Conservation (phyloP, 2,797 vertebrate species). For the Luscinia luscinia region DNA sequence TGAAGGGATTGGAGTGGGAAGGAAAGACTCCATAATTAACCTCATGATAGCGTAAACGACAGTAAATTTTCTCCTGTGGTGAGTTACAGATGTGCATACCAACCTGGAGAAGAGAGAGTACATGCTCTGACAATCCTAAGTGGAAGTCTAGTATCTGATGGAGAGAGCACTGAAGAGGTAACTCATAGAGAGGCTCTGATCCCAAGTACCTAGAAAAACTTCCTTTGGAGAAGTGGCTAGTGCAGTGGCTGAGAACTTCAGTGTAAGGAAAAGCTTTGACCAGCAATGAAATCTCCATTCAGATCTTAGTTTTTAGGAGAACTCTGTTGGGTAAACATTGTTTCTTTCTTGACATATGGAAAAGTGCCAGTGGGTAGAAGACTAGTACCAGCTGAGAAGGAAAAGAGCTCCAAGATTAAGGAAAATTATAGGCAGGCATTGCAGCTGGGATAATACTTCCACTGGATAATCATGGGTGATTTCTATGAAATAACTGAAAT, state of each 20-base stretch:
- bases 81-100: neutral
- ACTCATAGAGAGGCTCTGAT: neutral
- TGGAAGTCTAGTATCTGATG: neutral
- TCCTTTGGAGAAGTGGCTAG: neutral
- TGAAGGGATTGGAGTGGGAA: slow-evolving; percentile 51
- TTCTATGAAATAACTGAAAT: slow-evolving; percentile 1
- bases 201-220: neutral
- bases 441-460: neutral
- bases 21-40: neutral
- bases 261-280: neutral
- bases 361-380: neutral
- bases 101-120: neutral
- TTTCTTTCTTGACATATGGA: neutral
- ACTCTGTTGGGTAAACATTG: neutral
- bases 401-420: neutral
- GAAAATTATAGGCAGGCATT: neutral
- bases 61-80: neutral
- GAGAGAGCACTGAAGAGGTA: neutral
- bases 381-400: neutral
- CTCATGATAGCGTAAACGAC: neutral
- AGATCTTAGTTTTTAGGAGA: neutral
- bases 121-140: neutral
- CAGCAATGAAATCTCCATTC: neutral
- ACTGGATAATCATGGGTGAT: neutral
- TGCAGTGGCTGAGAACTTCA: neutral